Percentiles rank a stretch among this genome's conserved stretches.
phyloP scores from a whole-genome alignment of 2,888 invertebrate genomes.

The Chelonus formosanus region DNA sequence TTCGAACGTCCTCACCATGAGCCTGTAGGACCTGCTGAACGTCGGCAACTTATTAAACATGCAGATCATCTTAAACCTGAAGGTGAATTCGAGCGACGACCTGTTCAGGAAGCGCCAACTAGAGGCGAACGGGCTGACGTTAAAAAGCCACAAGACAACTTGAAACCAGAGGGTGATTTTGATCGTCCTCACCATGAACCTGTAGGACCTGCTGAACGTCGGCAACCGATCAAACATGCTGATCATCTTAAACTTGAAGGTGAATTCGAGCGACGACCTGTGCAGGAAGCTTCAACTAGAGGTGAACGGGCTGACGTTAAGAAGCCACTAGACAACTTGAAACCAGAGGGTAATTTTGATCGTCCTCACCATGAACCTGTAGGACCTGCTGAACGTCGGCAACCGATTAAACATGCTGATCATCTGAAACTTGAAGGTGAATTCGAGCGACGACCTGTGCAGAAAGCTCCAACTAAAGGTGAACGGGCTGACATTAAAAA shows the following conservation, averaged over 20 bases:
- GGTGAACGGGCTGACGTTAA: conserved; percentile 47
- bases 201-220: conserved; percentile 67
- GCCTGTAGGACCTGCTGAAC: no score
- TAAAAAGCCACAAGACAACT: conserved; percentile 66
- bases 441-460: no score
- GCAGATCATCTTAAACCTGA: conserved; percentile 68
- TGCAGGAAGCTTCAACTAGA: conserved; percentile 48
- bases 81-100: conserved; percentile 62
- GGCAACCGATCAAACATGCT: conserved; percentile 56
- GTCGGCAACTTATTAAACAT: conserved; percentile 37
- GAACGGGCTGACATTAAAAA: no score
- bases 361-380: no score
- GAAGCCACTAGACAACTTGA: conserved; percentile 66
- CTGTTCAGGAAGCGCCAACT: conserved; percentile 22
- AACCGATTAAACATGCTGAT: no score
- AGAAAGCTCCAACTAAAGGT: no score
- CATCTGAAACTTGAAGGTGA: no score
- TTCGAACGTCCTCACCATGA: no score
- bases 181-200: conserved; percentile 66
- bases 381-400: no score
- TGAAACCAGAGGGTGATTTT: conserved; percentile 69
- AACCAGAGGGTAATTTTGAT: conserved; percentile 66
- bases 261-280: conserved; percentile 64
- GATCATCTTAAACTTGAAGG: conserved; percentile 70
- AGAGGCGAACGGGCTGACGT: conserved; percentile 64